Evolutionary conservation across 2,113 vertebrate species (phyloP), one percentile per base, ranked within the genome.

Genomic region (Tachycineta bicolor): DNA sequence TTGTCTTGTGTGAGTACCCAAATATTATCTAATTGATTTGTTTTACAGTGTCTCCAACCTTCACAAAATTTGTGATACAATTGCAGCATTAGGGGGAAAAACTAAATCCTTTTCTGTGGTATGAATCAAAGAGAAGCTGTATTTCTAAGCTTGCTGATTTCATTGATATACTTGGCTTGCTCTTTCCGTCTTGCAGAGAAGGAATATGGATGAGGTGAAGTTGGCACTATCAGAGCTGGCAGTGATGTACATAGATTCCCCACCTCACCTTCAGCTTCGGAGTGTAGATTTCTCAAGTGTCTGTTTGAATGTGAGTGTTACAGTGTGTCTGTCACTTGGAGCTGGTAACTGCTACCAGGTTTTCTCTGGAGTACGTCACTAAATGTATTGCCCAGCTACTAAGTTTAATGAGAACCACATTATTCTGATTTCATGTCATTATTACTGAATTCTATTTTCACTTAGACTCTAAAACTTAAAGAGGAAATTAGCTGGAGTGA

Each of bases 21-120:
- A 56, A 47, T 80, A 68, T 62, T 28, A 39, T 37, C 8, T 49
- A 43, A 63, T 22, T 77, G 12, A 55, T 68, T 71, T 64, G 5
- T 39, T 83, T 94, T 26, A 6, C 33, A 49, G 3, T 17, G 7
- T 83, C 44, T 63, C 33, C 14, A 69, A 3, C 26, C 26, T 64
- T 91, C 10, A 43, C 2, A 33, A 17, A 68, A 60, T 46, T 26
- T 0, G 0, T 62, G 11, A 39, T 41, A 34, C 23, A 55, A 21
- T 26, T 43, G 8, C 11, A 55, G 34, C 5, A 29, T 46, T 8
- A 17, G 10, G 28, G 6, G 2, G 11, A 12, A 16, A 25, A 19
- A 23, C 8, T 37, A 22, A 73, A 29, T 16, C 18, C 10, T 67
- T 46, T 67, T 39, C 50, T 56, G 29, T 80, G 37, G 5, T 74